phyloP scores from a whole-genome alignment of 1,140 invertebrate genomes.

The Hyles euphorbiae region DNA sequence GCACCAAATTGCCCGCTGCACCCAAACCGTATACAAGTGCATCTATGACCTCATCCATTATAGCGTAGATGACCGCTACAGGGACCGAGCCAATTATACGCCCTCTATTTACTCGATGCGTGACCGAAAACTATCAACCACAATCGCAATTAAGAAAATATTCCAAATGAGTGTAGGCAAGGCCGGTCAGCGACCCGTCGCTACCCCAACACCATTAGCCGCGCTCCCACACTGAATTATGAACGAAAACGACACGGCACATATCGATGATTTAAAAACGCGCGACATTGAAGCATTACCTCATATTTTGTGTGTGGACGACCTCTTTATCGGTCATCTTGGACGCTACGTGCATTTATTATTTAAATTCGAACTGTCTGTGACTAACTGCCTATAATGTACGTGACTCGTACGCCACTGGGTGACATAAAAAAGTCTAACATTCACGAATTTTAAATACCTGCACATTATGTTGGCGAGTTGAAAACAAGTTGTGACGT shows the following conservation, averaged over 20 bases:
- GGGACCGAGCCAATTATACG: slow-evolving; percentile 22
- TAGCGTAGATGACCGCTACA: slow-evolving; percentile 35
- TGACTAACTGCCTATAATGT: slow-evolving; percentile 31
- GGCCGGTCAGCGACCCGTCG: slow-evolving; percentile 48
- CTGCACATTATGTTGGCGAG: not conserved
- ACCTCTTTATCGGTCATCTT: slow-evolving; percentile 63
- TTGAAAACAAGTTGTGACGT: not conserved
- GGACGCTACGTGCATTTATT: slow-evolving; percentile 51
- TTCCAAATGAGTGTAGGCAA: slow-evolving; percentile 39
- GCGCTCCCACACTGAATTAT: slow-evolving; percentile 45
- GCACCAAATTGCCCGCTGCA: slow-evolving; percentile 34
- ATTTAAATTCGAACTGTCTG: slow-evolving; percentile 43
- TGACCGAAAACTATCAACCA: slow-evolving; percentile 50
- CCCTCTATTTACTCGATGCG: slow-evolving; percentile 28
- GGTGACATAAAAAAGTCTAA: slow-evolving; percentile 14
- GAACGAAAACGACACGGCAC: slow-evolving; percentile 19
- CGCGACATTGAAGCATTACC: slow-evolving; percentile 48
- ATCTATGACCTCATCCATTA: slow-evolving; percentile 35
- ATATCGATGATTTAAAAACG: slow-evolving; percentile 12
- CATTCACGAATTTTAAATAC: slow-evolving; percentile 11
- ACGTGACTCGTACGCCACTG: slow-evolving; percentile 23
- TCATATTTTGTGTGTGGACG: slow-evolving; percentile 42
- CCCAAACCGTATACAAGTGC: slow-evolving; percentile 40
- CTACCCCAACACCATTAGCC: slow-evolving; percentile 34
- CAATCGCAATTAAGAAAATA: slow-evolving; percentile 45